phyloP scores from a whole-genome alignment of 2,113 vertebrate genomes.

The Epinephelus cyanopodus region DNA sequence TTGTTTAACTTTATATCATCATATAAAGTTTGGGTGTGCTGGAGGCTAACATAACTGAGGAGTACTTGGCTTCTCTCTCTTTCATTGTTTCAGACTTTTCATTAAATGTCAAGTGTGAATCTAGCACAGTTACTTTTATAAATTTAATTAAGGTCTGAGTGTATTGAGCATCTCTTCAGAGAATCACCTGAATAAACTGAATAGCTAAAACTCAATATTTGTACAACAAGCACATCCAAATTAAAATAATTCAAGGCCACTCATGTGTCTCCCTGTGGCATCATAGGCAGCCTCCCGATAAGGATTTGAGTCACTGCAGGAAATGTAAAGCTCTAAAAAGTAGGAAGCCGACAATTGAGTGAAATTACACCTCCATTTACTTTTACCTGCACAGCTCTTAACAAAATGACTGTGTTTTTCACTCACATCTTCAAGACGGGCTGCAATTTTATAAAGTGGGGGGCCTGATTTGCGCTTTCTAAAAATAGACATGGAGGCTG shows the following conservation, averaged over 20 bases:
- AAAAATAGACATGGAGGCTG: slow-evolving; percentile 41
- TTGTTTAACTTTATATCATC: slow-evolving; percentile 40
- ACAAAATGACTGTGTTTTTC: slow-evolving; percentile 61
- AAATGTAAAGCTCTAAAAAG: not conserved
- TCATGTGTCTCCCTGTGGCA: not conserved
- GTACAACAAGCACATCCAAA: not conserved
- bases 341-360: slow-evolving; percentile 18
- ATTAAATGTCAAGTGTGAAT: slow-evolving; percentile 15
- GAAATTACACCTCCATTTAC: slow-evolving; percentile 49
- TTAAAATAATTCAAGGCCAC: not conserved
- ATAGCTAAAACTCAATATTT: not conserved
- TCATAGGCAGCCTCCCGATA: not conserved
- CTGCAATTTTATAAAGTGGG: slow-evolving; percentile 59
- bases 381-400: slow-evolving; percentile 59
- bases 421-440: slow-evolving; percentile 28
- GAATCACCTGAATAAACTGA: not conserved
- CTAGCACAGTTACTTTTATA: not conserved
- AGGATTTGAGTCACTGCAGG: slow-evolving; percentile 8
- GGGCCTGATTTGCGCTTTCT: slow-evolving; percentile 17
- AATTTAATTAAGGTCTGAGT: slow-evolving; percentile 27
- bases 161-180: slow-evolving; percentile 17
- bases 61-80: not conserved
- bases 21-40: slow-evolving; percentile 21
- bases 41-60: slow-evolving; percentile 8
- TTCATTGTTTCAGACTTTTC: slow-evolving; percentile 6